Percentiles rank a stretch among this genome's conserved stretches.
phyloP scores from a whole-genome alignment of 1,140 invertebrate species.

The Ylistrum balloti region DNA sequence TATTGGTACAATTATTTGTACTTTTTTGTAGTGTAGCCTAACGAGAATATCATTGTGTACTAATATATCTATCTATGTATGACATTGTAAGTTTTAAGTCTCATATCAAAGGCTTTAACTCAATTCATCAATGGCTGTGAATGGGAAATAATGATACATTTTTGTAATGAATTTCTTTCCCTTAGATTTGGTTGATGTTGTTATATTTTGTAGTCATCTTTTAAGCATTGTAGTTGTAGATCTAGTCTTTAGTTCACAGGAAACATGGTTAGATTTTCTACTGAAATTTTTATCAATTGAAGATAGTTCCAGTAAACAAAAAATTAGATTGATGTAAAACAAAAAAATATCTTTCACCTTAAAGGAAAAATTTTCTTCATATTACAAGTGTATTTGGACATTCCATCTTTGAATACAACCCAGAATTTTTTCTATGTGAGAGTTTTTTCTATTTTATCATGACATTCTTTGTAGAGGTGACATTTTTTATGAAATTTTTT shows the following conservation, averaged over 20 bases:
- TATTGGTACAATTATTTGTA: not conserved
- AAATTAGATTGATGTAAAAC: not conserved
- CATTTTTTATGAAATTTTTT: not conserved
- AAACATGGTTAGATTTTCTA: not conserved
- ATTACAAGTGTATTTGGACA: not conserved
- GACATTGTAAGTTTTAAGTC: not conserved
- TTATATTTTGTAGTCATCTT: not conserved
- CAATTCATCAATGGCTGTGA: slow-evolving; percentile 18
- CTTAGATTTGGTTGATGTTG: not conserved
- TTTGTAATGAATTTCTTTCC: not conserved
- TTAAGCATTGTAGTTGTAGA: not conserved
- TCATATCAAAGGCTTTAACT: slow-evolving; percentile 4
- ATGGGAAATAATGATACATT: not conserved
- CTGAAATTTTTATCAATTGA: not conserved
- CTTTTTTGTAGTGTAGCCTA: not conserved
- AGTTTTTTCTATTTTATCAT: not conserved
- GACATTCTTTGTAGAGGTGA: not conserved
- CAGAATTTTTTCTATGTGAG: not conserved
- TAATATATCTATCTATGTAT: not conserved
- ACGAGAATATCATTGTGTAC: not conserved
- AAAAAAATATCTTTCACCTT: not conserved
- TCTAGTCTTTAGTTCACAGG: not conserved
- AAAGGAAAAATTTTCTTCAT: not conserved
- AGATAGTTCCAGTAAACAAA: not conserved
- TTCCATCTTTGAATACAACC: not conserved